A percentile compares a stretch with the other conserved stretches of the same genome.
Conservation (phyloP, 2,797 vertebrate genomes). For the Pristis pectinata region DNA sequence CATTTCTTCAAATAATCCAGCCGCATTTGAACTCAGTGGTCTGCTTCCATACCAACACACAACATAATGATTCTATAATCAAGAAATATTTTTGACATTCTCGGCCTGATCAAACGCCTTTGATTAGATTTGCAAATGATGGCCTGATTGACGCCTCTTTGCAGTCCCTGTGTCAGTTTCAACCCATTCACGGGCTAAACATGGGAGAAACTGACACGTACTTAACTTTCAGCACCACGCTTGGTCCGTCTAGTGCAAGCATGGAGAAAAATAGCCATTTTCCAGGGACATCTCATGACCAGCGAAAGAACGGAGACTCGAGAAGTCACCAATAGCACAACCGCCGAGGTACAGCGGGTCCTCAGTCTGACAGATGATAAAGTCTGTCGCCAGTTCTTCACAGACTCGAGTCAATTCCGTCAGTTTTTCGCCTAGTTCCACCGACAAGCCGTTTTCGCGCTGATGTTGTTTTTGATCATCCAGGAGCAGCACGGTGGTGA, state of each 20-base stretch:
- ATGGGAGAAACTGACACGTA: neutral
- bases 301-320: neutral
- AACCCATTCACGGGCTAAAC: neutral
- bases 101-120: neutral
- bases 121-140: neutral
- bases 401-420: neutral
- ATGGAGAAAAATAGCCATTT: neutral
- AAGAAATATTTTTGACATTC: neutral
- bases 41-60: neutral
- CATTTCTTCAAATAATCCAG: neutral
- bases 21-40: too few relatives aligned
- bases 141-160: neutral
- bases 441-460: neutral
- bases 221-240: constrained; percentile 22
- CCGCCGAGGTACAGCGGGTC: neutral
- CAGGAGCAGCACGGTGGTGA: constrained; percentile 12
- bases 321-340: neutral
- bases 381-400: constrained; percentile 16
- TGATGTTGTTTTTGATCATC: constrained; percentile 23
- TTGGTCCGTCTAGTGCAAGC: neutral
- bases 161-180: neutral
- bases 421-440: neutral
- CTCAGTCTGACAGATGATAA: constrained; percentile 14
- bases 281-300: neutral
- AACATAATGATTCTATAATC: too few relatives aligned